phyloP scores from a whole-genome alignment of 2,797 vertebrate species.

The Manis crassicaudata region DNA sequence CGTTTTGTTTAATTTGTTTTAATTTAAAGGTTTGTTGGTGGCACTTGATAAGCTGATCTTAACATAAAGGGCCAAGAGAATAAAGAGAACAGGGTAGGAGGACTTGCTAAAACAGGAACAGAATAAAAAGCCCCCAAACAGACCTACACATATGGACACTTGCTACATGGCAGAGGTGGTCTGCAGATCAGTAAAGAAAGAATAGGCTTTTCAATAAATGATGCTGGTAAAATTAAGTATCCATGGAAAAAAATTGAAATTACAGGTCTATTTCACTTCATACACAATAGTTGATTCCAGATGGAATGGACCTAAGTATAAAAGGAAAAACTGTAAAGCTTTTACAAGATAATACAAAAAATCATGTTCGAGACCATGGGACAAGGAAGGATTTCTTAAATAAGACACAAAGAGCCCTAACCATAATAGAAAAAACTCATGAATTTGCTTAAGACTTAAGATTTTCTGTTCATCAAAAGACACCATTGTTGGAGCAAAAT shows the following conservation, averaged over 20 bases:
- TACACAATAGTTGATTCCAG: neutral
- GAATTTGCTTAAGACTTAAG: slow-evolving; percentile 22
- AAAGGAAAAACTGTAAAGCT: slow-evolving; percentile 26
- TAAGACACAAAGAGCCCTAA: neutral
- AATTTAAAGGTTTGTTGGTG: neutral
- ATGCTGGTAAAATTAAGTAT: slow-evolving; percentile 30
- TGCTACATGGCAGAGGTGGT: neutral
- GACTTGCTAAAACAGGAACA: neutral
- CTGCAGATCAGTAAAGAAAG: neutral
- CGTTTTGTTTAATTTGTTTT: neutral
- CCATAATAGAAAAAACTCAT: slow-evolving; percentile 4
- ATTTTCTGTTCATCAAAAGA: slow-evolving; percentile 17
- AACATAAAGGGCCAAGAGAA: neutral
- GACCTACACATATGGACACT: neutral
- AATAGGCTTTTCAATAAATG: slow-evolving; percentile 7
- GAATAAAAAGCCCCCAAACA: neutral
- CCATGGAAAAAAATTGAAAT: slow-evolving; percentile 26
- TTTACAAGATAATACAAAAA: slow-evolving; percentile 9
- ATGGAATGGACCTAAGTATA: neutral
- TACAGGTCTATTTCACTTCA: slow-evolving; percentile 3
- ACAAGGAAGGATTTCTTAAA: slow-evolving; percentile 28
- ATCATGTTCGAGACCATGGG: neutral
- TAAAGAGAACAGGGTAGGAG: neutral
- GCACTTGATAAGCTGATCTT: neutral
- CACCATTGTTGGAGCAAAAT: neutral